phyloP scores from a whole-genome alignment of 2,888 invertebrate species.

The Chrysodeixis includens region DNA sequence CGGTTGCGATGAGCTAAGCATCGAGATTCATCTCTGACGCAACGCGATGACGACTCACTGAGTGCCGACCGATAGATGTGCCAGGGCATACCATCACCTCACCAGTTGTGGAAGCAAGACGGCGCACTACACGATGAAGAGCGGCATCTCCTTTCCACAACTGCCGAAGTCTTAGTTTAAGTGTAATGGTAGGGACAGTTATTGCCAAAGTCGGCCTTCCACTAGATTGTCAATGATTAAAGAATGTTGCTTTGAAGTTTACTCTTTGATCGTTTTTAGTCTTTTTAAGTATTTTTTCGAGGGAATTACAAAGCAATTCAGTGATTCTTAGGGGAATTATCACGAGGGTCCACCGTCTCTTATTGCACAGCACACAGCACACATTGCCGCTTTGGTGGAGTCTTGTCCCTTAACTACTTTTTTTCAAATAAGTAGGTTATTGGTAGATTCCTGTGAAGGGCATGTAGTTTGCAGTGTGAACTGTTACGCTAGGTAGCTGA shows the following conservation, averaged over 20 bases:
- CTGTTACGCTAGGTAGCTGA: background rate
- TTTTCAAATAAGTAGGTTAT: no score
- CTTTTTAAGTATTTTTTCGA: background rate
- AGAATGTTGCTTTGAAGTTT: constrained; percentile 18
- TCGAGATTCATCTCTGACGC: constrained; percentile 52
- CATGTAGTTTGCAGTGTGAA: background rate
- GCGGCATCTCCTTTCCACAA: no score
- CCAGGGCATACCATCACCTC: background rate
- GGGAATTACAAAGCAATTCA: no score
- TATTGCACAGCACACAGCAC: no score
- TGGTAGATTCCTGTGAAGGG: no score
- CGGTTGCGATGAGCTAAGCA: constrained; percentile 63
- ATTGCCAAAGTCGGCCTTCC: constrained; percentile 48
- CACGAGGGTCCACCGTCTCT: no score
- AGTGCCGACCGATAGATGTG: constrained; percentile 16
- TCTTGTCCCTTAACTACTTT: no score
- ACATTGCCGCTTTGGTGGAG: no score
- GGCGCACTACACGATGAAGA: no score
- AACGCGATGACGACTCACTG: constrained; percentile 40
- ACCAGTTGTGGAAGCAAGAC: background rate
- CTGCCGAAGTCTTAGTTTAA: no score
- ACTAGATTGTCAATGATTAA: constrained; percentile 43
- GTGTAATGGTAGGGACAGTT: constrained; percentile 8
- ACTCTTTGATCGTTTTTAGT: background rate
- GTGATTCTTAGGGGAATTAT: no score